Evolutionary conservation across 2,888 invertebrate genomes (phyloP), one percentile per base, ranked within the genome.

Genomic region (Tridacna gigas): DNA sequence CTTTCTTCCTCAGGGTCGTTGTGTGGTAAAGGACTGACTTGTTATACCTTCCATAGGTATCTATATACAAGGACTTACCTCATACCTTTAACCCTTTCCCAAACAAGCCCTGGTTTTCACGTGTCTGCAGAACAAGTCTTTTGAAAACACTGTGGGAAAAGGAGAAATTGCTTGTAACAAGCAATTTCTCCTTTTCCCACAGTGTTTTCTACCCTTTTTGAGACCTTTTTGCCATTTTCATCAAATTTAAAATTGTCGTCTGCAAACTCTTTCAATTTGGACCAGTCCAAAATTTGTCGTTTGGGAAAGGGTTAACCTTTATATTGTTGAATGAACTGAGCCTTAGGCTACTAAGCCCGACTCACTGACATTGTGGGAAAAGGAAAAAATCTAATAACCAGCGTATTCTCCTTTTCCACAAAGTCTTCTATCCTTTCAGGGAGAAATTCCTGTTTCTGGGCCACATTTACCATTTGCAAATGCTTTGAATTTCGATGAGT

Each of bases 91-190:
- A 56, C 56, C 56, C 56, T 56, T 56, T 56, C 11, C 56, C 56
- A 20, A 15, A 9, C 20, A 56, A 20, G 1, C 5, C 15, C 56
- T 3, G 3, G 2, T 56, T 56, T 20, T 56, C 5, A 56, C 56
- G 56, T 11, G 1, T 9, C 56, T 56, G 11, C 5, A 56, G 11
- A 56, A 56, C 18, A 25, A 13, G 9, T 4, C 63, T 63, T 25
- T 63, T n/a, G 63, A 63, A n/a, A 63, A 25, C 63, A 63, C 13
- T 63, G 63, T 63, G 63, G 63, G 22, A 63, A 63, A 63, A 63
- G 63, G 63, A 63, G 1, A 63, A 20, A 63, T 63, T 63, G 63
- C 63, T 63, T 2, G 20, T 56, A 5, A 56, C 20, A 3, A 56
- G 56, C 20, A 37, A 4, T 4, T 37, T 37, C 37, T 37, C 37